phyloP scores from a whole-genome alignment of 1,140 invertebrate species.

The Conus ventricosus region DNA sequence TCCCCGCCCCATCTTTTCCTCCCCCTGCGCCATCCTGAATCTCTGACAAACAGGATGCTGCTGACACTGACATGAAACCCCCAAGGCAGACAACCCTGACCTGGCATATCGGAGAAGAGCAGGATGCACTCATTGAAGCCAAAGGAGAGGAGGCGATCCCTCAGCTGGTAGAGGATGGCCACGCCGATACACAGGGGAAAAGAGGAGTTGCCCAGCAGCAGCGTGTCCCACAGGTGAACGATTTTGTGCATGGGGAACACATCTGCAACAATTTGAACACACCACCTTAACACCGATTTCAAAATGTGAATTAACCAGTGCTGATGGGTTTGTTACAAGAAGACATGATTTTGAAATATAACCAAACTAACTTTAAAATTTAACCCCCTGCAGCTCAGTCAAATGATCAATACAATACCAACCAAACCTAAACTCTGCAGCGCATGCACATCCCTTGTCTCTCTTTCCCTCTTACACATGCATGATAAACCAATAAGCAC shows the following conservation, averaged over 20 bases:
- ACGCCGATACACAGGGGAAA: constrained; percentile 97
- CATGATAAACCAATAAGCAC: not conserved
- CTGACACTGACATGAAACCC: too few relatives aligned
- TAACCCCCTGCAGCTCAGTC: too few relatives aligned
- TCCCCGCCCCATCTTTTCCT: too few relatives aligned
- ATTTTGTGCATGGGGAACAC: constrained; percentile 99
- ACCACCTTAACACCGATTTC: not conserved
- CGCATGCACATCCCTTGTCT: too few relatives aligned
- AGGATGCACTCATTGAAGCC: constrained; percentile 99
- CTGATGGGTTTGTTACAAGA: too few relatives aligned
- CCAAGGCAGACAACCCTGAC: constrained; percentile 58
- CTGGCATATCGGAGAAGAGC: constrained; percentile 96
- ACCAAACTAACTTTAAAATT: too few relatives aligned
- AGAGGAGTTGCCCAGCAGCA: constrained; percentile 93
- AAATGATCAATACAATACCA: too few relatives aligned
- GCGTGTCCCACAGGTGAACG: constrained; percentile 97
- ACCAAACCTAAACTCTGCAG: too few relatives aligned
- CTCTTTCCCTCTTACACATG: not conserved
- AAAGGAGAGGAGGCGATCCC: constrained; percentile 88
- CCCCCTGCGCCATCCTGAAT: too few relatives aligned
- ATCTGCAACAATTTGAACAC: constrained; percentile 78
- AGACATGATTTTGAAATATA: too few relatives aligned
- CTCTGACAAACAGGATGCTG: too few relatives aligned
- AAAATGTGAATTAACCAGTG: not conserved
- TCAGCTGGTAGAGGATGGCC: constrained; percentile 91